phyloP scores from a whole-genome alignment of 92 coral and sea anemone species.

The Epizoanthus fatuus region DNA sequence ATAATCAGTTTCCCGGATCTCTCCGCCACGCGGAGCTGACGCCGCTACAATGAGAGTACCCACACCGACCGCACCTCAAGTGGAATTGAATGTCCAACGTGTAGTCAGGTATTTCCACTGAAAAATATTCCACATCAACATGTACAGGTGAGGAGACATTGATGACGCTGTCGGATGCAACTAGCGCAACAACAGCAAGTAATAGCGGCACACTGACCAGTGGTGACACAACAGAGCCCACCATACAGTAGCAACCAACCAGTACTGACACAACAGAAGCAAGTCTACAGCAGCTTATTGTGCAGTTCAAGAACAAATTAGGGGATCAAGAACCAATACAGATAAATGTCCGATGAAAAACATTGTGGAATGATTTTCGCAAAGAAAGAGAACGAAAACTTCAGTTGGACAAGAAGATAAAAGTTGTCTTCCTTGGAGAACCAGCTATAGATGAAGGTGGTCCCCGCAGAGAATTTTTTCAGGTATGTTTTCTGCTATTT shows the following conservation, averaged over 20 bases:
- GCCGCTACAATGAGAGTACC: too few species aligned
- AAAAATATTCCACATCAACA: too few species aligned
- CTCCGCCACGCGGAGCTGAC: too few species aligned
- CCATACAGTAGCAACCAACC: background rate
- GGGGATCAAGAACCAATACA: background rate
- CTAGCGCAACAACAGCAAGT: too few species aligned
- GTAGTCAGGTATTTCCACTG: too few species aligned
- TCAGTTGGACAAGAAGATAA: background rate
- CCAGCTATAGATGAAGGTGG: background rate
- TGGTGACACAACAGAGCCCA: background rate
- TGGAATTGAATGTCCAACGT: too few species aligned
- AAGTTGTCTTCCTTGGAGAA: background rate
- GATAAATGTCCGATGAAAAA: background rate
- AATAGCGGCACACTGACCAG: background rate
- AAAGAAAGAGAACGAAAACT: background rate
- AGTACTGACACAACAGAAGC: background rate
- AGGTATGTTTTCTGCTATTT: background rate
- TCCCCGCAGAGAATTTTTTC: slow-evolving; percentile 3
- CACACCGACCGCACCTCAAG: too few species aligned
- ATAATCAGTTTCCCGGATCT: too few species aligned
- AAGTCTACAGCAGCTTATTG: slow-evolving; percentile 1
- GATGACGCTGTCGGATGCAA: background rate
- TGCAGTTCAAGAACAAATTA: background rate
- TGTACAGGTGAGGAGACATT: background rate
- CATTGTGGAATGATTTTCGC: background rate